Evolutionary conservation across 2,888 invertebrate species (phyloP), one percentile per base, ranked within the genome.

Genomic region (Plemyria rubiginata): DNA sequence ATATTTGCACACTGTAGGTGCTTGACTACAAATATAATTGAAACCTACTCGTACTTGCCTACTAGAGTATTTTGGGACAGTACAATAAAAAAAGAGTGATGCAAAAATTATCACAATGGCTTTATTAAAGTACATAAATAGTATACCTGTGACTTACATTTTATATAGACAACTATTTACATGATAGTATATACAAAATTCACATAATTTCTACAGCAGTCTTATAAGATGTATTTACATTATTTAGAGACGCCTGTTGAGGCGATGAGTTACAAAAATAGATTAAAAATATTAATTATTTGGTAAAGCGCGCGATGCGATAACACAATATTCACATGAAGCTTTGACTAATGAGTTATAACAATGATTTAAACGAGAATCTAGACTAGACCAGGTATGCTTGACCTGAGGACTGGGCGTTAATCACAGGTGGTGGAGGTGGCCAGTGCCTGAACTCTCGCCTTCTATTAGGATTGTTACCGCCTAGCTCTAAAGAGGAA

Each of bases 401-500:
- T 80, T 91, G 92, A 77, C 92, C 92, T 70, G 90, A 86, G 55
- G 87, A 85, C 70, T 90, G 92, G 52, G 89, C 86, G 71, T 88
- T 89, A 62, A 92, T 87, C 62, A 91, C 60, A 11, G 92, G 89
- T 9, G 91, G 91, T 9, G 92, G 91, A 6, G 91, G 90, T 0
- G 90, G 90, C 92, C 92, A 92, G 60, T 92, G 89, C 72, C 92
- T 82, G 56, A 90, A 87, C 51, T 92, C 91, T 66, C 90, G 83
- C 68, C 92, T 82, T 70, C 92, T 81, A 71, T 87, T 91, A 22
- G 86, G 86, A 78, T 89, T 88, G 78, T 85, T 87, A 55, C 82
- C 88, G 70, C 88, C 96, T 80, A 95, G 93, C 74, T 97, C 97
- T 84, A 97, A 94, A 52, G 96, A 96, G 70, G 96, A 96, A 81